Evolutionary conservation across 2,888 invertebrate species (phyloP).

Genomic region (Hypomecis punctinalis): DNA sequence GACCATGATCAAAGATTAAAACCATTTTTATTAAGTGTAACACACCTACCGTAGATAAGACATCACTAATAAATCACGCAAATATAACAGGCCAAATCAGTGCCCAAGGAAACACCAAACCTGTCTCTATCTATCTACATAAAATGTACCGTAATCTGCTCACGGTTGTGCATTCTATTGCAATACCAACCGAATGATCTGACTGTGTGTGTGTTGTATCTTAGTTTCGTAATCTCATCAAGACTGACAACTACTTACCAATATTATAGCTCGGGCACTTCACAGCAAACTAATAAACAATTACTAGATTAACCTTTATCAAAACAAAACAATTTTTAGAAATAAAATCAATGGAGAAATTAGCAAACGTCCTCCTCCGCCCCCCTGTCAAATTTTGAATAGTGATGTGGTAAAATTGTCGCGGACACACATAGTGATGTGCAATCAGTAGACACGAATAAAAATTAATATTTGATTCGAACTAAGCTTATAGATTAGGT

Average conservation of each 20-base stretch:
- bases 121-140: conserved; percentile 27
- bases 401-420: conserved; percentile 6
- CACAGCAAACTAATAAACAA: conserved; percentile 5
- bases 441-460: no score
- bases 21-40: background rate
- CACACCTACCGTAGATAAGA: background rate
- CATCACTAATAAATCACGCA: background rate
- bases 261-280: conserved; percentile 7
- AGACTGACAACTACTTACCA: conserved; percentile 14
- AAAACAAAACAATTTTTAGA: conserved; percentile 13
- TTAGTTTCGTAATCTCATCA: conserved; percentile 10
- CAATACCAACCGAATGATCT: conserved; percentile 17
- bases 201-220: conserved; percentile 4
- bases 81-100: conserved; percentile 21
- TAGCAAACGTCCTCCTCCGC: conserved; percentile 13
- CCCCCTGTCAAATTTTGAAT: conserved; percentile 12
- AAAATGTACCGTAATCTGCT: conserved; percentile 43
- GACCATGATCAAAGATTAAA: no score
- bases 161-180: conserved; percentile 40
- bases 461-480: no score
- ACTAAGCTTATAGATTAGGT: no score
- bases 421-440: no score
- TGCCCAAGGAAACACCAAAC: conserved; percentile 30
- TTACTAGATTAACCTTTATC: background rate
- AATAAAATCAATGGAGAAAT: conserved; percentile 6